Conservation (phyloP, 1,140 invertebrate species). For the Aphaenogaster ashmeadi region DNA sequence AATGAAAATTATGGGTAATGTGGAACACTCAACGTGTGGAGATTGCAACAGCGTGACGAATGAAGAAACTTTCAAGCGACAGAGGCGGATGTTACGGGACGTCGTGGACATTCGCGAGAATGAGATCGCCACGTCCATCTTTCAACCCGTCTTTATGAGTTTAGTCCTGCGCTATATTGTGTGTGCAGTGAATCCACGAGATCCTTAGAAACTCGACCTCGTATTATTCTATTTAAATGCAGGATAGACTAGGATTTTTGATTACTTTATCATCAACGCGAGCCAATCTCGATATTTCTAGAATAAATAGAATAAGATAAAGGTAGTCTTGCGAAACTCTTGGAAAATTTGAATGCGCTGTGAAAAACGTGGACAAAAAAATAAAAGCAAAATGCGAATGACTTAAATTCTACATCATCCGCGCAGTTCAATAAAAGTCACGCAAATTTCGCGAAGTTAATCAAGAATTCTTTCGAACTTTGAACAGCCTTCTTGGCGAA, state of each 20-base stretch:
- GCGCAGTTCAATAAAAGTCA: background rate
- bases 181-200: background rate
- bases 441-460: background rate
- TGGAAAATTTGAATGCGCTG: background rate
- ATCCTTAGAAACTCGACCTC: background rate
- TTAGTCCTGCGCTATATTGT: background rate
- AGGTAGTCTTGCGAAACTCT: background rate
- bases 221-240: background rate
- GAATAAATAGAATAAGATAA: background rate
- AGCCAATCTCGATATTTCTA: background rate
- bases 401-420: background rate
- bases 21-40: background rate
- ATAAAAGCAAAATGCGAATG: background rate
- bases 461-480: background rate
- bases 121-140: conserved; percentile 36
- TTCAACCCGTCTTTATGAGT: conserved; percentile 26
- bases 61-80: conserved; percentile 30
- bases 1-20: conserved; percentile 27
- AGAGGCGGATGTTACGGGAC: conserved; percentile 18
- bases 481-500: background rate
- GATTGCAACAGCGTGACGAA: conserved; percentile 18
- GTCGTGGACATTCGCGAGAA: conserved; percentile 35
- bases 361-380: background rate
- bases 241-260: background rate
- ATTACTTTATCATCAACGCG: background rate